Percentiles rank a stretch among this genome's conserved stretches.
Conservation (phyloP, 2,797 vertebrate species). For the Eospalax fontanierii region DNA sequence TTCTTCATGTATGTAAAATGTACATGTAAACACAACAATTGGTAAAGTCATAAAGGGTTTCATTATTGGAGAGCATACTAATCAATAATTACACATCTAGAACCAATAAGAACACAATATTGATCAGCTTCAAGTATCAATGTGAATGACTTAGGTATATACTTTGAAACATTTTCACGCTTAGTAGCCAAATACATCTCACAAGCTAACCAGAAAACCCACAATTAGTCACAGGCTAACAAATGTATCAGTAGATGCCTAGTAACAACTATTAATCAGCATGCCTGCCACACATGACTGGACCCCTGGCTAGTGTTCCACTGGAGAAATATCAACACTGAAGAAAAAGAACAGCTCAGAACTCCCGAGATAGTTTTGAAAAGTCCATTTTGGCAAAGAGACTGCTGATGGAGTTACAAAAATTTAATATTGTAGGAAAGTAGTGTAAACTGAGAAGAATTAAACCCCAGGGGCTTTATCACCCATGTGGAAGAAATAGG, state of each 20-base stretch:
- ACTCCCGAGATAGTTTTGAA: slow-evolving; percentile 65
- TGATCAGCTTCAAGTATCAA: slow-evolving; percentile 55
- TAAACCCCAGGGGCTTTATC: slow-evolving; percentile 62
- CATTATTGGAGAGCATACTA: slow-evolving; percentile 6
- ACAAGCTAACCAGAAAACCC: slow-evolving; percentile 61
- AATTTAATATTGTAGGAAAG: slow-evolving; percentile 66
- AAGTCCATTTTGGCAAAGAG: slow-evolving; percentile 68
- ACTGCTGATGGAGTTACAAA: slow-evolving; percentile 35
- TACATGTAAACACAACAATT: not conserved
- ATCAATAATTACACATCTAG: not conserved
- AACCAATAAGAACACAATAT: slow-evolving; percentile 38
- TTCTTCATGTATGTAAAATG: slow-evolving; percentile 2
- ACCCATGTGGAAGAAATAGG: slow-evolving; percentile 69
- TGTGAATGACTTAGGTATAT: slow-evolving; percentile 31
- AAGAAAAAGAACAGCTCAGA: slow-evolving; percentile 10
- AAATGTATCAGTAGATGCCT: slow-evolving; percentile 30
- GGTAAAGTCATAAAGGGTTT: slow-evolving; percentile 14
- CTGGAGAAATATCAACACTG: slow-evolving; percentile 54
- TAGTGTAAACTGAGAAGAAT: slow-evolving; percentile 71
- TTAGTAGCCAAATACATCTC: slow-evolving; percentile 55
- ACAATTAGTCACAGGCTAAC: slow-evolving; percentile 61
- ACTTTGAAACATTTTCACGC: slow-evolving; percentile 61
- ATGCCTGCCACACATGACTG: slow-evolving; percentile 12
- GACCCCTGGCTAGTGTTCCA: not conserved
- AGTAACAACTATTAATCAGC: slow-evolving; percentile 43